phyloP scores from a whole-genome alignment of 1,140 invertebrate genomes.

The Aradophagus sp. region DNA sequence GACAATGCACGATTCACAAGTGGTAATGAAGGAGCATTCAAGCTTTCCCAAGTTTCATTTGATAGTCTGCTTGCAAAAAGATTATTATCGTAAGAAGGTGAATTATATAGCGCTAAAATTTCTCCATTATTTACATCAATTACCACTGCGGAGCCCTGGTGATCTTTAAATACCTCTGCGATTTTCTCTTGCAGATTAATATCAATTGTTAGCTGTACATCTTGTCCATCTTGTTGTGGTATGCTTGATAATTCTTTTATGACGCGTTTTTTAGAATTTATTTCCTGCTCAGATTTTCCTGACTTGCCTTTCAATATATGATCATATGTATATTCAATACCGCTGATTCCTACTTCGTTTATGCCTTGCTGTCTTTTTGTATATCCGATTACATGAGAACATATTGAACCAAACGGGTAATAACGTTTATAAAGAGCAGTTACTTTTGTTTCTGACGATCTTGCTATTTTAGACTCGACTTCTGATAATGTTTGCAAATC shows the following conservation, averaged over 20 bases:
- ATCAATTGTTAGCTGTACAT: conserved; percentile 25
- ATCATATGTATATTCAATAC: conserved; percentile 26
- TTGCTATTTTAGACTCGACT: conserved; percentile 17
- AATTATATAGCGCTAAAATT: conserved; percentile 21
- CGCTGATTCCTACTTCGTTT: conserved; percentile 23
- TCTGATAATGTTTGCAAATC: conserved; percentile 21
- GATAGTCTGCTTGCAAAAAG: conserved; percentile 19
- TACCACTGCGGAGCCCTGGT: conserved; percentile 16
- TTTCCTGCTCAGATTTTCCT: conserved; percentile 24
- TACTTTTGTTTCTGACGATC: conserved; percentile 21
- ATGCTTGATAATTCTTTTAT: conserved; percentile 28
- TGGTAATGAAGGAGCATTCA: conserved; percentile 25
- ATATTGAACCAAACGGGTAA: conserved; percentile 22
- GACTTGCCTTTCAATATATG: conserved; percentile 21
- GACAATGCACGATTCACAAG: conserved; percentile 22
- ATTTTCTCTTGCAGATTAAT: conserved; percentile 28
- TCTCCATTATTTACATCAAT: conserved; percentile 23
- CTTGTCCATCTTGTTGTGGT: conserved; percentile 27
- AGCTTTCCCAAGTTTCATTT: conserved; percentile 19
- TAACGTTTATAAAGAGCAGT: conserved; percentile 25
- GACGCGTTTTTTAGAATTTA: conserved; percentile 23
- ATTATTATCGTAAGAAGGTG: conserved; percentile 27
- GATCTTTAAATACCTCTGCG: conserved; percentile 27
- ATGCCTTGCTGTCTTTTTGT: conserved; percentile 25
- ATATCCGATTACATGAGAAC: conserved; percentile 21